Conservation (phyloP, 2,113 vertebrate species). For the Triplophysa dalaica region DNA sequence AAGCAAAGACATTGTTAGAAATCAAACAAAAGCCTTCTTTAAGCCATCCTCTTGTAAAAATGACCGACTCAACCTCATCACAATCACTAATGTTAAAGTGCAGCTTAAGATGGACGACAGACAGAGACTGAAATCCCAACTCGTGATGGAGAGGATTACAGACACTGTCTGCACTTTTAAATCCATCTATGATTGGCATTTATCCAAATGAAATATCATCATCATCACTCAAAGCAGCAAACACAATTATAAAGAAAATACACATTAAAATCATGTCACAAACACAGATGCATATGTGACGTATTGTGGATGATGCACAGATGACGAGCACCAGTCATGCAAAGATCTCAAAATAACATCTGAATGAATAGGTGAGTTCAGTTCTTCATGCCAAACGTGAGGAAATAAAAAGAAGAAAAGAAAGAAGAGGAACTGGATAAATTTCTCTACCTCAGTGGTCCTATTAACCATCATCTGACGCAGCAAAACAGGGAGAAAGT, state of each 20-base stretch:
- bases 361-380: neutral
- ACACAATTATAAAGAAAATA: neutral
- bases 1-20: no score
- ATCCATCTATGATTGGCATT: conserved; percentile 4
- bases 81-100: neutral
- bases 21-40: no score
- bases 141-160: conserved; percentile 8
- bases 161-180: conserved; percentile 11
- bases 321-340: conserved; percentile 11
- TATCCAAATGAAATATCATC: conserved; percentile 21
- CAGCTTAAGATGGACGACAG: conserved; percentile 1
- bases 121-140: conserved; percentile 13
- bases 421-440: conserved; percentile 50
- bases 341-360: conserved; percentile 4
- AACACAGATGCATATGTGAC: neutral
- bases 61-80: no score
- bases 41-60: neutral
- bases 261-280: neutral
- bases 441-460: conserved; percentile 94
- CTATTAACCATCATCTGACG: conserved; percentile 99
- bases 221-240: conserved; percentile 10
- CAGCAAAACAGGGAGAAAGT: conserved; percentile 70
- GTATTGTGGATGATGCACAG: neutral
- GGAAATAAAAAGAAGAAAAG: conserved; percentile 40
- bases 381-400: conserved; percentile 10